A percentile compares a stretch with the other conserved stretches of the same genome.
These are phyloP conservation scores for Dicerorhinus sumatrensis DNA, from an alignment of 2,113 vertebrate genomes.

Conservation along the genomic window DNA sequence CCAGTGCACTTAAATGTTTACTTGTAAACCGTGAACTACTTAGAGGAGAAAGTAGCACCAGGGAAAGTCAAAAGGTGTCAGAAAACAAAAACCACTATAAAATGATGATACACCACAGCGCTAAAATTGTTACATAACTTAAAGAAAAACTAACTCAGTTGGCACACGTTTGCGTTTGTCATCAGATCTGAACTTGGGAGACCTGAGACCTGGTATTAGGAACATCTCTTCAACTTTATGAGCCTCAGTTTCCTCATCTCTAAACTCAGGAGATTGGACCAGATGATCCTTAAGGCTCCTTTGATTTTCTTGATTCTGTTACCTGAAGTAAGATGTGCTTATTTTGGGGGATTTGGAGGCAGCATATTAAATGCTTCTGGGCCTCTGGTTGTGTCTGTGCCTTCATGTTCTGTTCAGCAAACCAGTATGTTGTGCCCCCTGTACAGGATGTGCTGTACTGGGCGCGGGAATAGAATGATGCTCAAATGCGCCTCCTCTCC, in stretches of 20 bases:
- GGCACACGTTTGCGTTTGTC: accelerated
- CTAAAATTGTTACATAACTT: not conserved
- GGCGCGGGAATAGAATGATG: not conserved
- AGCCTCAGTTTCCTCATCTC: not conserved
- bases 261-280: not conserved
- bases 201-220: not conserved
- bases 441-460: accelerated
- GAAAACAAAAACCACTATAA: not conserved
- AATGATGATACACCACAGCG: not conserved
- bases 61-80: not conserved
- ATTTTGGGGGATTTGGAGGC: not conserved
- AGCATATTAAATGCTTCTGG: not conserved
- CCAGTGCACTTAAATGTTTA: not conserved
- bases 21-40: not conserved
- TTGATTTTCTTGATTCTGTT: constrained; percentile 10
- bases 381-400: not conserved
- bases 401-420: not conserved
- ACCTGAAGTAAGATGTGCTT: not conserved
- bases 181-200: not conserved
- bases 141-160: not conserved
- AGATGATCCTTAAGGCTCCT: not conserved
- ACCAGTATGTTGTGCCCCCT: too few species aligned
- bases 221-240: not conserved
- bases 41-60: not conserved
- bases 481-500: accelerated